Base-by-base conservation (phyloP, 2,888 invertebrate species). In the Tachina grossa region DNA sequence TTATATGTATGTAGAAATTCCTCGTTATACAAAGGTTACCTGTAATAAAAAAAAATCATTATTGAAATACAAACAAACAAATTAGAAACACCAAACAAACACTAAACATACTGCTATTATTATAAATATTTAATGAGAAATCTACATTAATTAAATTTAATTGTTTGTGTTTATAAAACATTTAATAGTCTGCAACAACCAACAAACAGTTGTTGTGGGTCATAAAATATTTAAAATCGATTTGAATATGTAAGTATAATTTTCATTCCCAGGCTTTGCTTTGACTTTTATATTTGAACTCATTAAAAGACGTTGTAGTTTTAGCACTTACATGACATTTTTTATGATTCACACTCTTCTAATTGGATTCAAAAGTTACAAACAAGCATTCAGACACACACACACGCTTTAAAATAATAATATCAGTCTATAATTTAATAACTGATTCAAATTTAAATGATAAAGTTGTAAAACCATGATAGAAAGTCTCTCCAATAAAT, bases 391-490 rank as follows among this genome's bases (percentile, higher is more conserved):
- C 9, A 59, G 14, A 59, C 39, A 22, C n/a, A 41, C 53, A 71
- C 9, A 59, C 31, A 59, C 39, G 6, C n/a, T 76, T 82, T 55
- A 82, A 57, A 69, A 65, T 39, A 55, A 45, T 81, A 75, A 69
- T 61, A 68, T 74, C 59, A 75, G 39, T 31, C 31, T 65, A 76
- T 71, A 65, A 13, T 5, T 49, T 71, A 39, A 69, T 53, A 71
- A 47, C 41, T 65, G 49, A 57, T 77, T 51, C 53, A 49, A 77
- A 66, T 39, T 31, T 31, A 53, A 53, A 55, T 47, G 45, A 83
- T 83, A 68, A 68, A 75, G 74, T 74, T 61, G 41, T 78, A 74
- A 74, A 72, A 82, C 49, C 9, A 14, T 49, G 14, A 41, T 47
- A 65, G 39, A 76, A 76, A 55, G 55, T 31, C n/a, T 39, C 11